Evolutionary conservation across 2,797 vertebrate genomes (phyloP), one percentile per base, ranked within the genome.

Genomic region (Cheirogaleus major): DNA sequence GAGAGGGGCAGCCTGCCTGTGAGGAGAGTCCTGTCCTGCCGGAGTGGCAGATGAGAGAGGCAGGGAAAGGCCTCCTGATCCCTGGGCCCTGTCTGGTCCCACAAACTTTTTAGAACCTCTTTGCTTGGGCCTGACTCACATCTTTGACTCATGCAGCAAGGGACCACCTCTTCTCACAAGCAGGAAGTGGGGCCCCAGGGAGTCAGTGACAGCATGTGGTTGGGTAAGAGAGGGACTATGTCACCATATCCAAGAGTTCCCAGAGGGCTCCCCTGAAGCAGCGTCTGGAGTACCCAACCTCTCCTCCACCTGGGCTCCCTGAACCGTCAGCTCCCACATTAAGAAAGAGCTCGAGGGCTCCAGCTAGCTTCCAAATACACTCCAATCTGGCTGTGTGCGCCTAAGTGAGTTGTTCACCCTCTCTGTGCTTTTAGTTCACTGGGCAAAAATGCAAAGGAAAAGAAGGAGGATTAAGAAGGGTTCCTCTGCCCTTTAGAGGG

Each of bases 41-140:
- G 12, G 3, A 5, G 14, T 0, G 1, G 32, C 57, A 22, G 94
- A 78, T 1, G 61, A 80, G 89, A 6, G 5, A 48, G n/a, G 18
- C 12, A 0, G 25, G 59, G 45, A 18, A 41, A 78, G n/a, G 22
- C 27, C 17, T n/a, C 61, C 27, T 12, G 2, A 5, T 3, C 67
- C 15, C 0, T 0, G 5, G 35, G 14, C 69, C 41, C 38, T 11
- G 0, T 12, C 22, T 10, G 45, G 35, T 25, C 93, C 67, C 75
- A 45, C 38, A 32, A 11, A 52, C 73, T 50, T 72, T 81, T 72
- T 41, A 82, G 78, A 75, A 41, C 30, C 48, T 45, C 75, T 93
- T 70, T 38, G 20, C 78, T 76, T 41, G n/a, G 45, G 32, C 63
- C 48, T n/a, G 23, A 93, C 43, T 91, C 93, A 75, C 38, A 25